A percentile compares a stretch with the other conserved stretches of the same genome.
Evolutionary conservation across 2,113 vertebrate genomes (phyloP).

Genomic region (Ramphastos sulfuratus): DNA sequence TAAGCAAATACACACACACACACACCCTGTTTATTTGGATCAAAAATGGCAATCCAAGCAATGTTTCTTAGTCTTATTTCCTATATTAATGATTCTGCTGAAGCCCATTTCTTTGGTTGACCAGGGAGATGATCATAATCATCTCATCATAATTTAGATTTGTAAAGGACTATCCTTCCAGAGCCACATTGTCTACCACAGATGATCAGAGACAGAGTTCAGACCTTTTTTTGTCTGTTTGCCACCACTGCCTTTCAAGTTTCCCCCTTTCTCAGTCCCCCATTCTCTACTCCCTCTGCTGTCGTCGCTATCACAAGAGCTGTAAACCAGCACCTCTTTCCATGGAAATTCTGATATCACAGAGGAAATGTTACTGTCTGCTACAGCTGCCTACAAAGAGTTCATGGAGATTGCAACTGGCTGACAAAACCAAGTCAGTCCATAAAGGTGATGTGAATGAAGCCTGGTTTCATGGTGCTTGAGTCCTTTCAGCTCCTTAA

Average conservation of each 20-base stretch:
- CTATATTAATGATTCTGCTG: background rate
- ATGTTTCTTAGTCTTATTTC: background rate
- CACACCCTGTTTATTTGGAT: background rate
- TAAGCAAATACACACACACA: background rate
- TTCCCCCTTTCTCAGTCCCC: background rate
- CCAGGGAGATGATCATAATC: too few species aligned
- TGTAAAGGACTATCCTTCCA: background rate
- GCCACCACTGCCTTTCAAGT: background rate
- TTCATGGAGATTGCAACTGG: background rate
- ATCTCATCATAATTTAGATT: background rate
- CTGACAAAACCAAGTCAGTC: background rate
- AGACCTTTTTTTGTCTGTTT: background rate
- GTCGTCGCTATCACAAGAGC: background rate
- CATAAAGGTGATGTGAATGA: background rate
- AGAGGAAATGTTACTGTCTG: background rate
- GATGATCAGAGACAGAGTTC: background rate
- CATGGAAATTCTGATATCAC: slow-evolving; percentile 16
- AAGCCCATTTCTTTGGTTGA: background rate
- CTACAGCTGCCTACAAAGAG: background rate
- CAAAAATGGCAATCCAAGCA: background rate
- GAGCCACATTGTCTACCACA: background rate
- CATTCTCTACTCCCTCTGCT: background rate
- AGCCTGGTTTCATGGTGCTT: background rate
- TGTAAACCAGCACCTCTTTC: slow-evolving; percentile 8
- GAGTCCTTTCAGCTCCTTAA: background rate